Percentiles rank a stretch among this genome's conserved stretches.
Evolutionary conservation across 1,140 invertebrate species (phyloP).

Genomic region (Megalonaias nervosa): DNA sequence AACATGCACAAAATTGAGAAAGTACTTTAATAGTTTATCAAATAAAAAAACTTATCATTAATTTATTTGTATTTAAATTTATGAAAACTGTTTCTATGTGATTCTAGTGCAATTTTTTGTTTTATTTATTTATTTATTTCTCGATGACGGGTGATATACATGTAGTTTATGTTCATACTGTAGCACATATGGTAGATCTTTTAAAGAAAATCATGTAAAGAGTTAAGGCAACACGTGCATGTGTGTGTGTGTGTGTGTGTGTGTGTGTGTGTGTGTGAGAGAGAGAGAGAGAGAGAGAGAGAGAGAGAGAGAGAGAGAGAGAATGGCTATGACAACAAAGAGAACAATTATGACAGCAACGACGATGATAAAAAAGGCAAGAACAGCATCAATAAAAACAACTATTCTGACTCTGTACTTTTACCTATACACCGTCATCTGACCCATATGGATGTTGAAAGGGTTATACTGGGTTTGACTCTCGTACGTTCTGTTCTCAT

Average conservation of each 20-base stretch:
- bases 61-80: background rate
- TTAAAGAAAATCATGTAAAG: no score
- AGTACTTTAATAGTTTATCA: background rate
- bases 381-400: background rate
- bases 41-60: background rate
- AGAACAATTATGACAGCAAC: background rate
- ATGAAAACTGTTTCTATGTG: background rate
- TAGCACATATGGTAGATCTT: no score
- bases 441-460: constrained; percentile 73
- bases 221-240: no score
- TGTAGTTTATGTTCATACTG: background rate
- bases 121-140: background rate
- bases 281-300: background rate
- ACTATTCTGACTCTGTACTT: background rate
- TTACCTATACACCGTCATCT: constrained; percentile 74
- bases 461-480: constrained; percentile 66
- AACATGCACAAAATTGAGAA: background rate
- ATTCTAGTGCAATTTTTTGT: background rate
- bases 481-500: constrained; percentile 48
- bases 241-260: no score
- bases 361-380: background rate
- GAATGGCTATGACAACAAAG: background rate
- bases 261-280: background rate
- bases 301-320: background rate
- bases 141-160: background rate